Conservation (phyloP, 2,888 invertebrate species). For the Brachyptera risi region DNA sequence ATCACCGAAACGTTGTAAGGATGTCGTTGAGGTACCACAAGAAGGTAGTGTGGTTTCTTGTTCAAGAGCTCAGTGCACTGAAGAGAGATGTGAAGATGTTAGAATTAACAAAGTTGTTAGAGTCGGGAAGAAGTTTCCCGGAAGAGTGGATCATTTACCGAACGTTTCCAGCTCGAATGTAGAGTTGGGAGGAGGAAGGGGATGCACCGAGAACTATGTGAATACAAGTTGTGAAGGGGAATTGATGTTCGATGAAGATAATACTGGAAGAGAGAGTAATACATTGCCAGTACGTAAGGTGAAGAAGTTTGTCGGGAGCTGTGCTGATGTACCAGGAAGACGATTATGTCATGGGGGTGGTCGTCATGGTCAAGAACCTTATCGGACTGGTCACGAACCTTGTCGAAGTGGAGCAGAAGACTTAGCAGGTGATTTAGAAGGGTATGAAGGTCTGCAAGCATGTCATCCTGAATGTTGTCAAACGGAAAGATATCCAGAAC, state of each 20-base stretch:
- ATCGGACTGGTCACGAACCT: no score
- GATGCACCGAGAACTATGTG: constrained; percentile 29
- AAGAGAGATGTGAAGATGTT: background rate
- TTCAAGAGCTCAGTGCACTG: background rate
- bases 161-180: background rate
- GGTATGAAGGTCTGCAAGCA: constrained; percentile 13
- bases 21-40: background rate
- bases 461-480: background rate
- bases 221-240: constrained; percentile 28
- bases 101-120: no score
- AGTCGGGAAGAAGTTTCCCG: no score
- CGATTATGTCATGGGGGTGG: no score
- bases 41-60: background rate
- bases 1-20: background rate
- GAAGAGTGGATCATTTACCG: background rate
- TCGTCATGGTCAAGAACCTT: background rate
- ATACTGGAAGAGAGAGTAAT: constrained; percentile 38
- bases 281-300: constrained; percentile 44
- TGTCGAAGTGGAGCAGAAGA: background rate
- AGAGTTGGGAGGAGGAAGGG: background rate
- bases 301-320: constrained; percentile 36
- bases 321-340: constrained; percentile 54
- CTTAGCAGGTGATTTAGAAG: background rate
- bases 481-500: no score
- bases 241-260: constrained; percentile 2